Evolutionary conservation across 35 echinoderm and acorn worm genomes (phyloP), one percentile per base, ranked within the genome.

Genomic region (Stichopus chloronotus): DNA sequence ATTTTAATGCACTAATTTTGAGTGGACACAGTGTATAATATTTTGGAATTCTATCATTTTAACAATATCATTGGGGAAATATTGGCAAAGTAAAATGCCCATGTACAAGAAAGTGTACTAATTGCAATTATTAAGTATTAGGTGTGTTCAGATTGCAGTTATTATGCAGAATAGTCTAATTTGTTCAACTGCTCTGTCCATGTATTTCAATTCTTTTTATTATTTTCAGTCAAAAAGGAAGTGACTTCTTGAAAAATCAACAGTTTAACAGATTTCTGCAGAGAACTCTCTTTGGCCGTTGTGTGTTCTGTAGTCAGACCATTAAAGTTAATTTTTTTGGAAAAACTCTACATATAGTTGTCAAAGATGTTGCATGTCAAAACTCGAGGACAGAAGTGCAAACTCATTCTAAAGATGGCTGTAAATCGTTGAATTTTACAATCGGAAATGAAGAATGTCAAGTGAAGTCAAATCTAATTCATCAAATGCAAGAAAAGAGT

Each of bases 241-340:
- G 58, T 91, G 90, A 91, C 76, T 79, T 91, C 63, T 23, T 91
- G 8, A 77, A 58, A 24, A 91, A 53, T 79, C 76, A 56, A 30
- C 90, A 91, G 30, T 91, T 91, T 52, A 77, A 12, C 6, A 79
- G 55, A 59, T 91, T 79, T 52, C 53, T 91, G 72, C 69, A 91
- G n/a, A 77, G 90, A 58, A 13, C 55, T 7, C 56, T 91, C 20
- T 91, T 78, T 52, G 53, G 76, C 14, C 10, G 90, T 10, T 91
- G 90, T 79, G 14, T 91, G 4, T 78, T 79, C n/a, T 57, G 52
- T 79, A 53, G 90, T 57, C 69, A 57, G 6, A 56, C 11, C 43
- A 17, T 91, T 30, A 91, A 79, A 79, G 71, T 91, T 43, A 78
- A 71, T 9, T 91, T 78, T 79, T 91, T 91, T 91, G 90, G 90